Evolutionary conservation across 30 jellyfish, hydroid and myxozoan genomes (phyloP).

Genomic region (Euphysa ruthae): DNA sequence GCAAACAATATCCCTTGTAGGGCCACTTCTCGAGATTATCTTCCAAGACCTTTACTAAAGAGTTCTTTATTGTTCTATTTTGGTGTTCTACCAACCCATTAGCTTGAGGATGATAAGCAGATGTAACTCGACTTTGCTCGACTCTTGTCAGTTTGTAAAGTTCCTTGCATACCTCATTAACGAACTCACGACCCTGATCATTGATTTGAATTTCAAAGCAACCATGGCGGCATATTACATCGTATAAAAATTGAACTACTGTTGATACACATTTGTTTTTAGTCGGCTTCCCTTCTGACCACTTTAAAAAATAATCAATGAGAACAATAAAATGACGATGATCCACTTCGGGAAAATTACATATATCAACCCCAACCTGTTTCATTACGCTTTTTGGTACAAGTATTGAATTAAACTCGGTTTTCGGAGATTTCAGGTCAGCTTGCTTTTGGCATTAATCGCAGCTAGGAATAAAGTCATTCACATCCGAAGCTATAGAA

Average conservation of each 20-base stretch:
- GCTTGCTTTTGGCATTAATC: slow-evolving; percentile 22
- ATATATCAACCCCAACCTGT: slow-evolving; percentile 24
- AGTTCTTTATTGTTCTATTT: too few species aligned
- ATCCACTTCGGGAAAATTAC: slow-evolving; percentile 29
- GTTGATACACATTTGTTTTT: slow-evolving; percentile 21
- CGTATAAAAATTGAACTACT: slow-evolving; percentile 35
- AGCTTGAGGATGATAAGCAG: slow-evolving; percentile 53
- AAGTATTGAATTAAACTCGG: slow-evolving; percentile 13
- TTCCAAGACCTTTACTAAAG: too few species aligned
- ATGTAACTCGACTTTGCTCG: too few species aligned
- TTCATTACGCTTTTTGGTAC: slow-evolving; percentile 19
- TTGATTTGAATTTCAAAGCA: slow-evolving; percentile 30
- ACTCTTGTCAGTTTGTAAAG: too few species aligned
- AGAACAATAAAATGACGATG: slow-evolving; percentile 20
- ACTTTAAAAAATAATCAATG: slow-evolving; percentile 44
- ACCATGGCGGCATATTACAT: slow-evolving; percentile 41
- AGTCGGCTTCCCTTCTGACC: slow-evolving; percentile 50
- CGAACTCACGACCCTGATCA: slow-evolving; percentile 54
- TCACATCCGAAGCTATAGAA: slow-evolving; percentile 4
- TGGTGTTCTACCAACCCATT: slow-evolving; percentile 35
- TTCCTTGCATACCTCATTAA: too few species aligned
- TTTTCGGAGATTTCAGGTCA: neutral
- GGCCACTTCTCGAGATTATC: too few species aligned
- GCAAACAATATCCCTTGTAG: too few species aligned
- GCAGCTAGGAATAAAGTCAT: neutral